Percentiles rank a stretch among this genome's conserved stretches.
Evolutionary conservation across 64 coral and sea anemone species (phyloP).

Genomic region (Cladopsammia gracilis): DNA sequence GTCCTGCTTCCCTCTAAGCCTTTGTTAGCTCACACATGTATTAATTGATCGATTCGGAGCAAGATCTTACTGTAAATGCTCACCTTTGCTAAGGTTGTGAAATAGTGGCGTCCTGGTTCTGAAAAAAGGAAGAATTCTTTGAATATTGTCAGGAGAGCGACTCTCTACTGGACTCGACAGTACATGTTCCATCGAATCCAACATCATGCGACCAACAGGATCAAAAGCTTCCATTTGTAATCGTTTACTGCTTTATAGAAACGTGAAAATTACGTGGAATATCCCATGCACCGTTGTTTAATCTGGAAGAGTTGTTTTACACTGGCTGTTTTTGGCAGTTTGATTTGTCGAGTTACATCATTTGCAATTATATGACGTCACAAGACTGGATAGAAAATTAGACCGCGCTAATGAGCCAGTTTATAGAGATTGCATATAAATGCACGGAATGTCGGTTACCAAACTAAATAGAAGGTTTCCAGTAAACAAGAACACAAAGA

Average conservation of each 20-base stretch:
- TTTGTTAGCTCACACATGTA: too few relatives aligned
- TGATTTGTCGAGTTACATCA: too few relatives aligned
- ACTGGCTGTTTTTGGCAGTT: too few relatives aligned
- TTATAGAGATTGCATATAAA: too few relatives aligned
- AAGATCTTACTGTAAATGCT: not conserved
- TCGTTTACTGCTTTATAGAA: not conserved
- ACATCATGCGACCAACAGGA: not conserved
- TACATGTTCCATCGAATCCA: not conserved
- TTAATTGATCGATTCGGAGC: not conserved
- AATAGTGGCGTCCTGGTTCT: slow-evolving; percentile 10
- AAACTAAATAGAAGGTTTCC: too few relatives aligned
- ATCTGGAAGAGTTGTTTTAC: too few relatives aligned
- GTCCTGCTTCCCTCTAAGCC: too few relatives aligned
- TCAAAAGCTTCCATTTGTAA: not conserved
- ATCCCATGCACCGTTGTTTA: too few relatives aligned
- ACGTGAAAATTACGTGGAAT: too few relatives aligned
- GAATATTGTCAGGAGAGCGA: not conserved
- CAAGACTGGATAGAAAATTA: not conserved
- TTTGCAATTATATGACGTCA: slow-evolving; percentile 13
- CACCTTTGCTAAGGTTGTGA: not conserved
- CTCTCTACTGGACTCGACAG: not conserved
- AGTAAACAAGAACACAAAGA: too few relatives aligned
- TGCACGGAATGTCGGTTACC: too few relatives aligned
- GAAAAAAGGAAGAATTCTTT: not conserved
- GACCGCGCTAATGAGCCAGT: too few relatives aligned